These are phyloP conservation scores for Eurystomus gularis DNA, from an alignment of 2,113 vertebrate species.

Conservation along the genomic window DNA sequence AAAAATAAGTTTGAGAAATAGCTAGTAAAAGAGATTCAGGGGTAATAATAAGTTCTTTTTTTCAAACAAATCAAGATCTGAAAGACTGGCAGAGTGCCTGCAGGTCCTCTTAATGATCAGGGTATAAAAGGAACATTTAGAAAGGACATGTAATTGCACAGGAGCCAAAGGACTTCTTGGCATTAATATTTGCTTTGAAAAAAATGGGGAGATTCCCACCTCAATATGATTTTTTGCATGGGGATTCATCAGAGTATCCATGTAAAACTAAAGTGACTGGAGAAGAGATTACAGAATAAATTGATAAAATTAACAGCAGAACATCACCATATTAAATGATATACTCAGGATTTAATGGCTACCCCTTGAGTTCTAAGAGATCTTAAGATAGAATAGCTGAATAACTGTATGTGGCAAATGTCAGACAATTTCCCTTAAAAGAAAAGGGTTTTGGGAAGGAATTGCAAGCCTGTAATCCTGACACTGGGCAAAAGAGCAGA, in stretches of 20 bases:
- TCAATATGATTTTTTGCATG: background rate
- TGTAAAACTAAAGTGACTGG: background rate
- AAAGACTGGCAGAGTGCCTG: background rate
- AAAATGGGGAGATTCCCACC: background rate
- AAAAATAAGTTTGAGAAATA: slow-evolving; percentile 1
- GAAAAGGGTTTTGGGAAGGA: background rate
- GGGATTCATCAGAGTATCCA: background rate
- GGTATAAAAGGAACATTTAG: background rate
- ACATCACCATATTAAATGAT: background rate
- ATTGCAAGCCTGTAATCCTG: background rate
- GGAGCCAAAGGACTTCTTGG: slow-evolving; percentile 12
- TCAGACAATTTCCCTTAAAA: background rate
- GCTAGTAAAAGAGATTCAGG: background rate
- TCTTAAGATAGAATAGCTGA: background rate
- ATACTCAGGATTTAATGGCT: background rate
- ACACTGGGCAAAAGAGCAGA: background rate
- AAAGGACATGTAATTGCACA: background rate
- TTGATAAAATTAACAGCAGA: background rate
- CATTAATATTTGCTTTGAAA: background rate
- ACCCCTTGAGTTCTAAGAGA: background rate
- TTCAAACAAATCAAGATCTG: slow-evolving; percentile 5
- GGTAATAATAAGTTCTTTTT: background rate
- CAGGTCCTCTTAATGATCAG: slow-evolving; percentile 22
- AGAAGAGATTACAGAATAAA: background rate
- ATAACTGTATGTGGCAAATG: background rate